These are phyloP conservation scores for Microhierax caerulescens DNA, from an alignment of 2,797 vertebrate species.

Conservation along the genomic window DNA sequence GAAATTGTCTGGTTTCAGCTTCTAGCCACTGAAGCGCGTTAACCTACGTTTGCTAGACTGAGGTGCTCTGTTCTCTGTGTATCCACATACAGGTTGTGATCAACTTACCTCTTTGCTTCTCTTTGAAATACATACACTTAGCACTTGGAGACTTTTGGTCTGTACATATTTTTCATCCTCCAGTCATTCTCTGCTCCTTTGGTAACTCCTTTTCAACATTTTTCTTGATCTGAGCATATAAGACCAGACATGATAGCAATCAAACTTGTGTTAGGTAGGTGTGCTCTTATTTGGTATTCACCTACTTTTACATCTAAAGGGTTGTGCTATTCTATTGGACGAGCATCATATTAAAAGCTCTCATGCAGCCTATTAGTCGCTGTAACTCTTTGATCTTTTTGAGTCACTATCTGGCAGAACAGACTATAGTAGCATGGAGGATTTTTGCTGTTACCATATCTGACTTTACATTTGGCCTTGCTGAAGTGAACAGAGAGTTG, in stretches of 20 bases:
- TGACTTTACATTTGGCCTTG: slow-evolving; percentile 17
- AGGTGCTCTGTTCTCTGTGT: slow-evolving; percentile 21
- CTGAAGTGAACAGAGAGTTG: slow-evolving; percentile 13
- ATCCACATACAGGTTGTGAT: slow-evolving; percentile 9
- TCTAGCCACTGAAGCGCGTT: not conserved
- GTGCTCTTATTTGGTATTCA: slow-evolving; percentile 58
- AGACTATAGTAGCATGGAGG: not conserved
- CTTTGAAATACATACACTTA: slow-evolving; percentile 44
- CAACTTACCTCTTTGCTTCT: slow-evolving; percentile 27
- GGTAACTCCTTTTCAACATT: slow-evolving; percentile 55
- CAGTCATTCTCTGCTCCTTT: slow-evolving; percentile 44
- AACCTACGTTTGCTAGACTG: not conserved
- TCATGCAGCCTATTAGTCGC: slow-evolving; percentile 22
- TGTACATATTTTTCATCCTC: slow-evolving; percentile 51
- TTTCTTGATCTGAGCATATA: slow-evolving; percentile 48
- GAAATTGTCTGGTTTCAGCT: slow-evolving; percentile 5
- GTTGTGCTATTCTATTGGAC: slow-evolving; percentile 32
- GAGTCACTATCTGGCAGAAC: slow-evolving; percentile 13
- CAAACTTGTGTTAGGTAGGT: slow-evolving; percentile 43
- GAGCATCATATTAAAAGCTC: slow-evolving; percentile 38
- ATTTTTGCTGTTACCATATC: slow-evolving; percentile 20
- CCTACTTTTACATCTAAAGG: slow-evolving; percentile 47
- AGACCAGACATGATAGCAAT: slow-evolving; percentile 37
- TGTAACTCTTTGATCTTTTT: slow-evolving; percentile 53
- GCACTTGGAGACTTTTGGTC: slow-evolving; percentile 42